These are phyloP conservation scores for Perca flavescens DNA, from an alignment of 2,113 vertebrate genomes.

Conservation along the genomic window DNA sequence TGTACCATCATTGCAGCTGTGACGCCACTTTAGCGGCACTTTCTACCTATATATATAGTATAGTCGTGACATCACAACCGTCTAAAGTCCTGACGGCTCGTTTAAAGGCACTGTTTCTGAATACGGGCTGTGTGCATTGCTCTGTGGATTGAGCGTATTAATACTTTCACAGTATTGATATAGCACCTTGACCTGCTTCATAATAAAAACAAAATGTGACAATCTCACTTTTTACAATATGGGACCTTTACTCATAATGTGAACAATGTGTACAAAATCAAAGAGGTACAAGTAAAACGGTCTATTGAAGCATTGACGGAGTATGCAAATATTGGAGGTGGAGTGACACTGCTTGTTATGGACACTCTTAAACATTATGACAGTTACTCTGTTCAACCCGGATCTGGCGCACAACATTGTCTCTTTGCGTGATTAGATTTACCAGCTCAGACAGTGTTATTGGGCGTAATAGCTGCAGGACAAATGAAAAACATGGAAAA, in stretches of 20 bases:
- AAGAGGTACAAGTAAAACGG: neutral
- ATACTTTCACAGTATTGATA: no score
- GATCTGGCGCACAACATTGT: neutral
- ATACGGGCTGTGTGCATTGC: no score
- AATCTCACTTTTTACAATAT: no score
- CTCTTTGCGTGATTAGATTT: neutral
- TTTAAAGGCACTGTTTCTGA: no score
- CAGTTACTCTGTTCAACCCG: neutral
- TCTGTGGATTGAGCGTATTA: no score
- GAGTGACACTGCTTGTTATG: neutral
- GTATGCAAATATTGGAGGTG: neutral
- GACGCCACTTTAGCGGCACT: no score
- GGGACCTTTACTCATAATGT: neutral
- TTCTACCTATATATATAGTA: no score
- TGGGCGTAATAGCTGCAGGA: neutral
- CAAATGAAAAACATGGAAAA: neutral
- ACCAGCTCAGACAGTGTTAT: neutral
- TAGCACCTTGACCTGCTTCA: no score
- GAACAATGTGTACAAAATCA: neutral
- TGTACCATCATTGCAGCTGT: no score
- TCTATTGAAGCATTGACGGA: neutral
- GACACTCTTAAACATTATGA: slow-evolving; percentile 2
- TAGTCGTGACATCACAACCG: no score
- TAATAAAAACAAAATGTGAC: no score
- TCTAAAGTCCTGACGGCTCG: no score